Evolutionary conservation across 2,888 invertebrate species (phyloP).

Genomic region (Ferrisia virgata): DNA sequence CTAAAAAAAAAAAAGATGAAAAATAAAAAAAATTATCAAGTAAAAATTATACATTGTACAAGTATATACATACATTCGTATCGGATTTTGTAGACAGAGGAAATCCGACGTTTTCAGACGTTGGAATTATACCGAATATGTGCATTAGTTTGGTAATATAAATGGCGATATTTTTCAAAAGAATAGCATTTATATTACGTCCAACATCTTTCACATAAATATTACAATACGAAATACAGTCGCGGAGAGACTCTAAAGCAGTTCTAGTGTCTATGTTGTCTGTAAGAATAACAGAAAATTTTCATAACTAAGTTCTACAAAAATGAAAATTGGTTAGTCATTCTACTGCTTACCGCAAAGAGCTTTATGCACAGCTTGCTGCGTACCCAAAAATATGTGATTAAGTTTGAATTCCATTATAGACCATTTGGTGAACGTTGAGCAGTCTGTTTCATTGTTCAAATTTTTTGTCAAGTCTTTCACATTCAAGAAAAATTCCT

Average conservation of each 20-base stretch:
- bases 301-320: not conserved
- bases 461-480: slow-evolving; percentile 65
- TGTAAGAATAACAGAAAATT: slow-evolving; percentile 52
- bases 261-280: slow-evolving; percentile 92
- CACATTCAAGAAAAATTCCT: slow-evolving; percentile 93
- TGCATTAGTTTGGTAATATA: slow-evolving; percentile 80
- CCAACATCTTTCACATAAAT: slow-evolving; percentile 71
- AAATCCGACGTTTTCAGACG: slow-evolving; percentile 69
- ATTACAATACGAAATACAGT: slow-evolving; percentile 81
- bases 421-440: slow-evolving; percentile 71
- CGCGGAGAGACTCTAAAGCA: slow-evolving; percentile 78
- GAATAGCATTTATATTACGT: slow-evolving; percentile 61
- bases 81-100: slow-evolving; percentile 54
- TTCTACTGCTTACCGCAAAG: slow-evolving; percentile 69
- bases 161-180: slow-evolving; percentile 73
- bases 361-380: slow-evolving; percentile 70
- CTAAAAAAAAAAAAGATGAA: slow-evolving; percentile 52
- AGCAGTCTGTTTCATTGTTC: slow-evolving; percentile 55
- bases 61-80: slow-evolving; percentile 36
- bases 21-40: slow-evolving; percentile 20
- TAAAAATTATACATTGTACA: slow-evolving; percentile 45
- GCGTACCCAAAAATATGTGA: slow-evolving; percentile 61
- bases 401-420: slow-evolving; percentile 68
- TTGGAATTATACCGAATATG: slow-evolving; percentile 72
- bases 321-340: not conserved